Conservation (phyloP, 2,797 vertebrate species). For the Ispidina picta region DNA sequence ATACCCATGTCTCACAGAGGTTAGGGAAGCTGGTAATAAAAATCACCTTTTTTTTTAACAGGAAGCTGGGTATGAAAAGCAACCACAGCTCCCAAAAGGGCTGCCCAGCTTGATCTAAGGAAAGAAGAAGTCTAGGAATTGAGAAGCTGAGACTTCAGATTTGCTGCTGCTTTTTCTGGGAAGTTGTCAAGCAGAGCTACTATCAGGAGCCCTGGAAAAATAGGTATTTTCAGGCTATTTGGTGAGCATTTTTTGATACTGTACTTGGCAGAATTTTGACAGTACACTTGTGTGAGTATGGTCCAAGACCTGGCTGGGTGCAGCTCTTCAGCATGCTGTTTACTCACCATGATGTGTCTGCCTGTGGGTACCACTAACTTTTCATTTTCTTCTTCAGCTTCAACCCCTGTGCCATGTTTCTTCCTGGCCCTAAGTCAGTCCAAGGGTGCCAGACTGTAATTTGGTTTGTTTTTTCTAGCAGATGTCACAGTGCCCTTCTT, state of each 20-base stretch:
- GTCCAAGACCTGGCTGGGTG: background rate
- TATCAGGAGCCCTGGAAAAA: background rate
- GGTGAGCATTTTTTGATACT: background rate
- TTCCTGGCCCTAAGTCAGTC: background rate
- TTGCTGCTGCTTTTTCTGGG: background rate
- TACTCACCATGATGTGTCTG: background rate
- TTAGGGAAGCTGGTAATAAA: background rate
- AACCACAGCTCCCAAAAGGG: background rate
- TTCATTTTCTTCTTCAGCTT: background rate
- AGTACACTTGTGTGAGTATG: background rate
- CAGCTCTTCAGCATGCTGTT: background rate
- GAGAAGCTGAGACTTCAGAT: background rate
- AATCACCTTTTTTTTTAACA: background rate
- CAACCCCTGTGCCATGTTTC: background rate
- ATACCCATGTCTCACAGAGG: background rate
- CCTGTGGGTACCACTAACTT: background rate
- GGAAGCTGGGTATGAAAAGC: background rate
- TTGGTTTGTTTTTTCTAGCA: background rate
- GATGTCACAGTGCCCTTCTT: background rate
- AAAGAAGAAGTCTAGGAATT: background rate
- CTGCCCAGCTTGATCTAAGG: background rate
- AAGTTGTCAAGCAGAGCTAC: background rate
- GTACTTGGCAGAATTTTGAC: background rate
- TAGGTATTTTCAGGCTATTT: background rate
- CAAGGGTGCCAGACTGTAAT: background rate